Base-by-base conservation (phyloP, 2,888 invertebrate species). In the Melanostoma scalare region DNA sequence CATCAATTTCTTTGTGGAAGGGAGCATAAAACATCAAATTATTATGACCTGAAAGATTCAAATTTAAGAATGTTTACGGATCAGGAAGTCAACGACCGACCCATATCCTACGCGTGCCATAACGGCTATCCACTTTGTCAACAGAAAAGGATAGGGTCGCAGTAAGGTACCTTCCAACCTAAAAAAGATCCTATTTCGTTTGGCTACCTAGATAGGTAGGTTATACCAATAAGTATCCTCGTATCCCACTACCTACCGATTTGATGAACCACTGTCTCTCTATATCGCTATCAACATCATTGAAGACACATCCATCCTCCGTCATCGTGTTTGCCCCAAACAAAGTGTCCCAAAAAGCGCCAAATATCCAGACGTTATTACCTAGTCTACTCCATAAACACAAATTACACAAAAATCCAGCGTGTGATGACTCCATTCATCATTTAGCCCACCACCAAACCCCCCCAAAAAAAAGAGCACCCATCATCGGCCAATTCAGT, bases 11-110 rank as follows among this genome's bases (percentile, higher is more conserved):
- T 20, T 20, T 20, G 20, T 20, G 20, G 20, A 20, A 20, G 20
- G 20, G 20, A 20, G 20, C 20, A 20, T 20, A 20, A 20, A 20
- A 20, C 20, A 20, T 20, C 20, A 20, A 20, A 20, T 20, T 20
- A 63, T 46, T 36, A 46, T 50, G 63, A 50, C 48, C 63, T 36
- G n/a, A 30, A 42, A 8, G 48, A 63, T 36, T 63, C 36, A 36
- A 46, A 48, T 20, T 48, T 5, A 31, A 35, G 36, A 46, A 63
- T 63, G 35, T 63, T 46, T 63, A 63, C 50, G 20, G 53, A 67
- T 67, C 42, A 53, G 42, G 9, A 67, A 35, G 67, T 67, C 67
- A 67, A 53, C 31, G 50, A 63, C 50, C 61, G 48, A 48, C 61
- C 44, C 60, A 44, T 40, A 40, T n/a, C 40, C 40, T 60, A 60